A percentile compares a stretch with the other conserved stretches of the same genome.
phyloP scores from a whole-genome alignment of 2,113 vertebrate species.

The Tiliqua scincoides region DNA sequence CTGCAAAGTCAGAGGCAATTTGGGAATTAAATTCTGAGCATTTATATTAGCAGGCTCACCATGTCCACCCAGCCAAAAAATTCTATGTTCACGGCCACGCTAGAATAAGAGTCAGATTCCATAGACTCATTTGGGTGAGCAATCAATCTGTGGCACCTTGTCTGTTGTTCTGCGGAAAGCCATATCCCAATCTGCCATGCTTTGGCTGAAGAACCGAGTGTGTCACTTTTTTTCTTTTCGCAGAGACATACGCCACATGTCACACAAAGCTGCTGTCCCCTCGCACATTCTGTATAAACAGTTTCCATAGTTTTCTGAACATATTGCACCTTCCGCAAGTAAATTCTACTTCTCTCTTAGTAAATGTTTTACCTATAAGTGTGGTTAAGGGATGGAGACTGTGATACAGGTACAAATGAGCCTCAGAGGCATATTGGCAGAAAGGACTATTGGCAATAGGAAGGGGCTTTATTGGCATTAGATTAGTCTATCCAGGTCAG shows the following conservation, averaged over 20 bases:
- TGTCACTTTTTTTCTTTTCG: background rate
- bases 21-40: background rate
- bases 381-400: background rate
- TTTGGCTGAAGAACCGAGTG: background rate
- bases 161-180: background rate
- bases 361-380: background rate
- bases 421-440: background rate
- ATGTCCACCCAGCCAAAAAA: background rate
- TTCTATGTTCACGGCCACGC: background rate
- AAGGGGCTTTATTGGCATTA: background rate
- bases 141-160: background rate
- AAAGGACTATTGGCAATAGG: too few relatives aligned
- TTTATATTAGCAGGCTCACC: background rate
- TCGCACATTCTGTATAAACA: constrained; percentile 25
- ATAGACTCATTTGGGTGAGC: background rate
- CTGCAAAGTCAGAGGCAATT: background rate
- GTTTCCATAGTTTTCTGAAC: constrained; percentile 23
- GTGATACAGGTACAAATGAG: background rate
- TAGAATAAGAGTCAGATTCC: background rate
- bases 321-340: constrained; percentile 4
- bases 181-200: background rate
- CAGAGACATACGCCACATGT: background rate
- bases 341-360: background rate
- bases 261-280: constrained; percentile 35
- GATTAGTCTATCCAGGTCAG: too few relatives aligned